These are phyloP conservation scores for Sisyra terminalis DNA, from an alignment of 2,888 invertebrate species.

Conservation along the genomic window DNA sequence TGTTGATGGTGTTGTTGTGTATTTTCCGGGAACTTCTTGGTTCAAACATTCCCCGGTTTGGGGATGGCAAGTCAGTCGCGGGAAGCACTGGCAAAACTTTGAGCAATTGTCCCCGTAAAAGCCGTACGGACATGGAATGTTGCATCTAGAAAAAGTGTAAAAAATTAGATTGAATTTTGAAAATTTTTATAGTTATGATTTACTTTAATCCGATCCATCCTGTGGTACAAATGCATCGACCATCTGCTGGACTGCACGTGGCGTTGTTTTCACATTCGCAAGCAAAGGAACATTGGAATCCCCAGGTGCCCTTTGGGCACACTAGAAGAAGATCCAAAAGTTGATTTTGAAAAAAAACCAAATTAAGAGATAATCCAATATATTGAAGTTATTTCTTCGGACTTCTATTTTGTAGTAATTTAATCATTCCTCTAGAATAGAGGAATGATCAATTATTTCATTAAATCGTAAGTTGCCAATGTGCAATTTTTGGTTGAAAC, in stretches of 20 bases:
- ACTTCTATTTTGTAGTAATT: too few species aligned
- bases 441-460: too few species aligned
- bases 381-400: too few species aligned
- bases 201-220: constrained; percentile 56
- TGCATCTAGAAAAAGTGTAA: constrained; percentile 21
- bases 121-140: constrained; percentile 20
- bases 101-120: constrained; percentile 24
- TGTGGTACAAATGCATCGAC: constrained; percentile 45
- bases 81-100: constrained; percentile 21
- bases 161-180: neutral
- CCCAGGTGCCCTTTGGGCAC: constrained; percentile 55
- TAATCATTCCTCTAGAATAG: too few species aligned
- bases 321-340: too few species aligned
- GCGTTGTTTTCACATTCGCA: constrained; percentile 46
- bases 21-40: constrained; percentile 6
- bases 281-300: constrained; percentile 48
- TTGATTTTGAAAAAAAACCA: too few species aligned
- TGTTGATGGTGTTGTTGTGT: too few species aligned
- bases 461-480: too few species aligned
- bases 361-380: too few species aligned
- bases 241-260: constrained; percentile 44
- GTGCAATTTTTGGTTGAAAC: too few species aligned
- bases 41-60: constrained; percentile 13
- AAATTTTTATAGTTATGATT: constrained; percentile 19
- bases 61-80: constrained; percentile 17